These are phyloP conservation scores for Periplaneta americana DNA, from an alignment of 1,140 invertebrate species.

Conservation along the genomic window DNA sequence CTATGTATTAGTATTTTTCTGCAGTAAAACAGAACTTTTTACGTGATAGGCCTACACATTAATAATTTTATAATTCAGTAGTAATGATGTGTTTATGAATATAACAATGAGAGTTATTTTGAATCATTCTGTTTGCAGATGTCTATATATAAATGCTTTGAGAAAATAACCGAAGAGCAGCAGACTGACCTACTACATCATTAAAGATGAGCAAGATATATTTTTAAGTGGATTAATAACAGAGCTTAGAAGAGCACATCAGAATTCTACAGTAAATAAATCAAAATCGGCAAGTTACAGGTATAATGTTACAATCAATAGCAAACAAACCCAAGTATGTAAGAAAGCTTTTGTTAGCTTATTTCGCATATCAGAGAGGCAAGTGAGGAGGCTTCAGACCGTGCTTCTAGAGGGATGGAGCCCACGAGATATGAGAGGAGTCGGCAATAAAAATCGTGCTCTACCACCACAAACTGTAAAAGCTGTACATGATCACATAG, in stretches of 20 bases:
- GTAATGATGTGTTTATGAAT: background rate
- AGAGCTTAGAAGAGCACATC: too few relatives aligned
- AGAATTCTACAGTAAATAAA: background rate
- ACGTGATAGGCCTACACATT: background rate
- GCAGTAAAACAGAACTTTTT: background rate
- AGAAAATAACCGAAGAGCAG: background rate
- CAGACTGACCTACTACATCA: background rate
- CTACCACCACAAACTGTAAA: background rate
- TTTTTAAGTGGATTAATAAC: background rate
- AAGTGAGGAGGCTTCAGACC: background rate
- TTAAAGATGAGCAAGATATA: constrained; percentile 9
- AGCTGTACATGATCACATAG: constrained; percentile 1
- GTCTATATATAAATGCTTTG: background rate
- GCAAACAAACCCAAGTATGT: background rate
- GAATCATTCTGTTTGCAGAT: background rate
- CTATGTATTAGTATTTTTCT: background rate
- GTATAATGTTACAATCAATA: background rate
- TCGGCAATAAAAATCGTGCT: background rate
- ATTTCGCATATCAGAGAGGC: background rate
- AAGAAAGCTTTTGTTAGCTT: background rate
- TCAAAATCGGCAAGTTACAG: background rate
- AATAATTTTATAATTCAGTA: background rate
- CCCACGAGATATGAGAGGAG: constrained; percentile 1
- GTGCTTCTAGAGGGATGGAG: background rate
- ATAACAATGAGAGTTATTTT: background rate